Evolutionary conservation across 2,888 invertebrate species (phyloP), one percentile per base, ranked within the genome.

Genomic region (Corbicula japonica): DNA sequence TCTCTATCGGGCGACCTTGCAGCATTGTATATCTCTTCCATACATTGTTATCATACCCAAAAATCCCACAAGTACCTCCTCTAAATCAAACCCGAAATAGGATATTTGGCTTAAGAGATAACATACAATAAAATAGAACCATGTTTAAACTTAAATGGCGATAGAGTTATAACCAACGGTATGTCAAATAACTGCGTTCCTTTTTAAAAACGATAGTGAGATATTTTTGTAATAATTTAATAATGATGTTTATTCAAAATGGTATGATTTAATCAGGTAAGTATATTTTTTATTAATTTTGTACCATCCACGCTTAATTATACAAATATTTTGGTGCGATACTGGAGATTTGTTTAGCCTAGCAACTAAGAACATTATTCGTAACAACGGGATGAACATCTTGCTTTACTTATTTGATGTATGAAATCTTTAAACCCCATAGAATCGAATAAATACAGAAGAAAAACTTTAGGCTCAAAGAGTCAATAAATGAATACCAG

Each of bases 81-180:
- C 32, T 23, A n/a, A 10, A 23, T 23, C 35, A 54, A 54, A 66
- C 66, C 30, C 10, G 66, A 50, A 54, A 66, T 50, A 52, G 30
- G 66, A 66, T 66, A 66, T 35, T 28, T 66, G 52, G 38, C 38
- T 54, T 52, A 15, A 18, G 35, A 50, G 66, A 66, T 66, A 66
- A 66, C 66, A 66, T 38, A 66, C 66, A 66, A 66, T 66, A 34
- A 28, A 52, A 50, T 26, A 58, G 38, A 58, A 58, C 38, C 30
- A 21, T 58, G 38, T 58, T 38, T 38, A 58, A 23, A n/a, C n/a
- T 35, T 58, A 34, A 58, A 58, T 58, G 35, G 58, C n/a, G 34
- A 35, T 34, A 58, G 35, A 58, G 34, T n/a, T 58, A 35, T 21
- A 35, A 38, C n/a, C n/a, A n/a, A n/a, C n/a, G n/a, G n/a, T n/a